Evolutionary conservation across 2,888 invertebrate species (phyloP).

Genomic region (Xylota segnis): DNA sequence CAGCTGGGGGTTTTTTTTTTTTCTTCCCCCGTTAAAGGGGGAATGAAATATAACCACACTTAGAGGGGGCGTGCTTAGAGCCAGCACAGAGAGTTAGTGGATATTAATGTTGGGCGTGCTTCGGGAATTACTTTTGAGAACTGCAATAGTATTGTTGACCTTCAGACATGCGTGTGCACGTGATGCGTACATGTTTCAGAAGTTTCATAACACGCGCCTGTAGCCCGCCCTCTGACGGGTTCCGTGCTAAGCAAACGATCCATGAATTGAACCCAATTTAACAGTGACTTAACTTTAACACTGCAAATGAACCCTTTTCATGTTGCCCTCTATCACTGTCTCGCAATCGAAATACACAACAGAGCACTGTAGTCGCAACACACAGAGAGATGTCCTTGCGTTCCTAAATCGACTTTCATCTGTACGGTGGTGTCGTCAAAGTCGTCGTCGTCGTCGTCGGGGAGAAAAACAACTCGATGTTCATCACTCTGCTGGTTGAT

Average conservation of each 20-base stretch:
- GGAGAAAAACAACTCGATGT: slow-evolving; percentile 66
- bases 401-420: slow-evolving; percentile 27
- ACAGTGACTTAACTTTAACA: slow-evolving; percentile 63
- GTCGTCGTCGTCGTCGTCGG: slow-evolving; percentile 21
- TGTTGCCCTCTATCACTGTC: slow-evolving; percentile 73
- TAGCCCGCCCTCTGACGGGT: background rate
- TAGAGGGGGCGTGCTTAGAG: slow-evolving; percentile 39
- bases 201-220: background rate
- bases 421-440: slow-evolving; percentile 41
- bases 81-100: slow-evolving; percentile 30
- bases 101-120: slow-evolving; percentile 53
- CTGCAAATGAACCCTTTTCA: slow-evolving; percentile 73
- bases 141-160: slow-evolving; percentile 42
- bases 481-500: slow-evolving; percentile 62
- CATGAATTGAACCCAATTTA: slow-evolving; percentile 74
- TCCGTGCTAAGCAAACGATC: slow-evolving; percentile 49
- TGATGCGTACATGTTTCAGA: background rate
- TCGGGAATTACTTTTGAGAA: slow-evolving; percentile 27
- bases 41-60: slow-evolving; percentile 59
- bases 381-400: background rate
- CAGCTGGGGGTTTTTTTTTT: slow-evolving; percentile 36
- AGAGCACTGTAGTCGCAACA: background rate
- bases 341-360: slow-evolving; percentile 49
- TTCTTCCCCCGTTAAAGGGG: slow-evolving; percentile 19
- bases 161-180: slow-evolving; percentile 28